phyloP scores from a whole-genome alignment of 2,797 vertebrate genomes.

The Sebastes hopkinsi region DNA sequence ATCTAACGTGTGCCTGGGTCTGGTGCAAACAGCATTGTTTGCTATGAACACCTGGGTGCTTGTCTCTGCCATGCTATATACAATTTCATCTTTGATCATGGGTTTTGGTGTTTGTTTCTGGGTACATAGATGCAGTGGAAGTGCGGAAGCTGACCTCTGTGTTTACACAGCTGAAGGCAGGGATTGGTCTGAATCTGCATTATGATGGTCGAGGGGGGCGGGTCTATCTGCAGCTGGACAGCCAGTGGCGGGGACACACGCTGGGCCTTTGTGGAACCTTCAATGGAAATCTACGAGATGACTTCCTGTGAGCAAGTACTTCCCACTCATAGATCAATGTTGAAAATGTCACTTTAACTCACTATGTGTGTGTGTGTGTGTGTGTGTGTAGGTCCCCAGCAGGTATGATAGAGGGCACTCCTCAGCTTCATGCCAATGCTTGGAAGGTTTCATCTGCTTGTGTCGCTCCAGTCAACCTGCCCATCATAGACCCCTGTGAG shows the following conservation, averaged over 20 bases:
- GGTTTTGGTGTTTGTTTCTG: neutral
- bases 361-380: neutral
- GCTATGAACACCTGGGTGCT: no score
- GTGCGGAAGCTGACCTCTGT: slow-evolving; percentile 91
- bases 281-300: slow-evolving; percentile 96
- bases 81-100: neutral
- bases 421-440: slow-evolving; percentile 95
- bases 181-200: slow-evolving; percentile 89
- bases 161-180: slow-evolving; percentile 90
- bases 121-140: slow-evolving; percentile 83
- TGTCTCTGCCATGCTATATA: no score
- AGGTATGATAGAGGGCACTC: slow-evolving; percentile 98
- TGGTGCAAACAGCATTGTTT: no score
- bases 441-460: slow-evolving; percentile 98
- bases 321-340: slow-evolving; percentile 28
- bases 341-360: neutral
- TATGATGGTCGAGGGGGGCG: slow-evolving; percentile 91
- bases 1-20: no score
- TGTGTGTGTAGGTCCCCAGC: slow-evolving; percentile 88
- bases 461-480: slow-evolving; percentile 90
- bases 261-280: slow-evolving; percentile 96
- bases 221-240: slow-evolving; percentile 91
- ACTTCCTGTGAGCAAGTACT: slow-evolving; percentile 91
- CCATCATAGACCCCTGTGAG: slow-evolving; percentile 94
- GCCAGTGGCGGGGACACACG: slow-evolving; percentile 89